Evolutionary conservation across 2,113 vertebrate genomes (phyloP), one percentile per base, ranked within the genome.

Genomic region (Cephalopterus ornatus): DNA sequence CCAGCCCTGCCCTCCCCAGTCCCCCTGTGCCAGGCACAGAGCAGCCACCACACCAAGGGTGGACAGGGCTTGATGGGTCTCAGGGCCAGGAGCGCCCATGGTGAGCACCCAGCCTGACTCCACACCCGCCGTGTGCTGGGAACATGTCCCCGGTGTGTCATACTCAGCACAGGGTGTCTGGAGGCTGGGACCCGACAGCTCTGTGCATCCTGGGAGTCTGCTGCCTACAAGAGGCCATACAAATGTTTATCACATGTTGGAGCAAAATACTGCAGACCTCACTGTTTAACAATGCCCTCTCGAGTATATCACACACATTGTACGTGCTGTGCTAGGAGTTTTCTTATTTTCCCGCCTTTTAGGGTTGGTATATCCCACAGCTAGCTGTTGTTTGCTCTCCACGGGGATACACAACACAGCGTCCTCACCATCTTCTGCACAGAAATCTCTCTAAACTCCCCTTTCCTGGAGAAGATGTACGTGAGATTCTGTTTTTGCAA

Each of bases 361-460:
- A 28, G n/a, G 27, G 46, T 37, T 68, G 35, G 22, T 63, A 0
- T 16, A 27, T 58, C 58, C 50, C 61, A 53, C 35, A 93, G 61
- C 47, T 58, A 18, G 71, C 80, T 84, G 59, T 52, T 2, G 1
- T 68, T 16, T 73, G 19, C 65, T 75, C 55, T 63, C 50, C 61
- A 55, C 0, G 0, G 28, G 82, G 75, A 70, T 9, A 27, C 27
- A 59, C 3, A 1, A 42, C 0, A 0, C 77, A 71, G 41, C 4
- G 32, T 74, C 70, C 70, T 81, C 82, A 81, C 78, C 85, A 67
- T 50, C 52, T 79, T 78, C 82, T 78, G 21, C 82, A 42, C 0
- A 18, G 66, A 89, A 56, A 73, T 27, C 41, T 67, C 62, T 76
- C 63, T 47, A n/a, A 33, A 14, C 19, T 37, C 33, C 19, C 14